These are phyloP conservation scores for Stegophylla sp. DNA, from an alignment of 2,888 invertebrate genomes.

Conservation along the genomic window DNA sequence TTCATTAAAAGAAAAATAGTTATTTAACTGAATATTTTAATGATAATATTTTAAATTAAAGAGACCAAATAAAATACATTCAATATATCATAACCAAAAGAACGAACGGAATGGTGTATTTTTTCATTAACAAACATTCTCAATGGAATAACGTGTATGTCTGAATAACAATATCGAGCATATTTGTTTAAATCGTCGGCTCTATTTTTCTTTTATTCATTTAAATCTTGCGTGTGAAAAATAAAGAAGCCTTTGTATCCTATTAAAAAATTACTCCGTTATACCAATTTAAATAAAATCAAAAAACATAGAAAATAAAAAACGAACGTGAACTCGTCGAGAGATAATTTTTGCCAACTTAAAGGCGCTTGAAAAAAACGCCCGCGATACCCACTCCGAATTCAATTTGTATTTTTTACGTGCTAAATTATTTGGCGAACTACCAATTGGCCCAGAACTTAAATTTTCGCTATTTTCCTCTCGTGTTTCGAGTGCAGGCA, in stretches of 20 bases:
- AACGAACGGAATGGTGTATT: too few relatives aligned
- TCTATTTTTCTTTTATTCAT: neutral
- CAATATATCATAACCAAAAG: too few relatives aligned
- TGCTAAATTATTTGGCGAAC: conserved; percentile 34
- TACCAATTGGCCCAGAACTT: conserved; percentile 48
- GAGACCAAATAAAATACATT: too few relatives aligned
- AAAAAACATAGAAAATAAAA: neutral
- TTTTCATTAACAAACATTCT: too few relatives aligned
- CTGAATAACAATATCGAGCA: neutral
- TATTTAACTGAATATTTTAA: too few relatives aligned
- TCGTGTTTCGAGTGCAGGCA: neutral
- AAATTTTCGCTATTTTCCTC: neutral
- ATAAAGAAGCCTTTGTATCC: neutral
- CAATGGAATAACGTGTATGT: too few relatives aligned
- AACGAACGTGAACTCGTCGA: conserved; percentile 7
- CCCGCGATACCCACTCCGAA: neutral
- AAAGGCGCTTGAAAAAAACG: neutral
- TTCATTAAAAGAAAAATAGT: too few relatives aligned
- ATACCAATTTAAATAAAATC: conserved; percentile 5
- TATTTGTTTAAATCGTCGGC: neutral
- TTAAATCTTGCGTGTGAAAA: neutral
- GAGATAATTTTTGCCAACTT: conserved; percentile 23
- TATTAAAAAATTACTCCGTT: neutral
- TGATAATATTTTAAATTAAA: too few relatives aligned
- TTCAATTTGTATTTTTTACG: neutral